Percentiles rank a stretch among this genome's conserved stretches.
phyloP scores from a whole-genome alignment of 1,140 invertebrate genomes.

The Cydia pomonella region DNA sequence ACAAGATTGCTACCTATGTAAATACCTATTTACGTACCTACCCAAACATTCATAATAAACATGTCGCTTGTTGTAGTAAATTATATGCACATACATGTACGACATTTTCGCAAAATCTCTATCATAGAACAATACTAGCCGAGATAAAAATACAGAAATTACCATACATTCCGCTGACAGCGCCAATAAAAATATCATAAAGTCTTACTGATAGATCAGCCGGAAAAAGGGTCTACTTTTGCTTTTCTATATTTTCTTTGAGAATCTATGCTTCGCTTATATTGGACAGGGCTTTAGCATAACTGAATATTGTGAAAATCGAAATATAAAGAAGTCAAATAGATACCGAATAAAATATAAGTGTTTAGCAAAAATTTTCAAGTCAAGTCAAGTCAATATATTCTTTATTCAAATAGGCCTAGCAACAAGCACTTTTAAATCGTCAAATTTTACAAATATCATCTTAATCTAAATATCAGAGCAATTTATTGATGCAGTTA shows the following conservation, averaged over 20 bases:
- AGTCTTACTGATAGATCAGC: background rate
- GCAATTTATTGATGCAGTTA: too few species aligned
- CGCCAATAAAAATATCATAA: conserved; percentile 7
- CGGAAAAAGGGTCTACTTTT: background rate
- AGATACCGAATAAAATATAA: background rate
- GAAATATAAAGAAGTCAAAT: background rate
- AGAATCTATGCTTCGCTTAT: background rate
- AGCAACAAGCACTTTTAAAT: too few species aligned
- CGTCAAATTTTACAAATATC: too few species aligned
- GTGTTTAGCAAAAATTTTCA: too few species aligned
- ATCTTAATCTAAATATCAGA: too few species aligned
- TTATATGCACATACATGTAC: too few species aligned
- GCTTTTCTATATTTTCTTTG: conserved; percentile 16
- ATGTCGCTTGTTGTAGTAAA: too few species aligned
- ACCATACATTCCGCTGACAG: conserved; percentile 6
- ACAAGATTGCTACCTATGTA: too few species aligned
- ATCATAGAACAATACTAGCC: background rate
- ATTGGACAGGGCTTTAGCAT: background rate
- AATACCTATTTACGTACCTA: too few species aligned
- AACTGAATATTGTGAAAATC: background rate
- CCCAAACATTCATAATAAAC: too few species aligned
- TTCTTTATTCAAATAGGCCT: too few species aligned
- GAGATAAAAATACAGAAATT: conserved; percentile 17
- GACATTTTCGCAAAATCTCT: background rate
- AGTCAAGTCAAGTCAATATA: too few species aligned